A percentile compares a stretch with the other conserved stretches of the same genome.
These are phyloP conservation scores for Anthopleura xanthogrammica DNA, from an alignment of 92 coral and sea anemone genomes.

Conservation along the genomic window DNA sequence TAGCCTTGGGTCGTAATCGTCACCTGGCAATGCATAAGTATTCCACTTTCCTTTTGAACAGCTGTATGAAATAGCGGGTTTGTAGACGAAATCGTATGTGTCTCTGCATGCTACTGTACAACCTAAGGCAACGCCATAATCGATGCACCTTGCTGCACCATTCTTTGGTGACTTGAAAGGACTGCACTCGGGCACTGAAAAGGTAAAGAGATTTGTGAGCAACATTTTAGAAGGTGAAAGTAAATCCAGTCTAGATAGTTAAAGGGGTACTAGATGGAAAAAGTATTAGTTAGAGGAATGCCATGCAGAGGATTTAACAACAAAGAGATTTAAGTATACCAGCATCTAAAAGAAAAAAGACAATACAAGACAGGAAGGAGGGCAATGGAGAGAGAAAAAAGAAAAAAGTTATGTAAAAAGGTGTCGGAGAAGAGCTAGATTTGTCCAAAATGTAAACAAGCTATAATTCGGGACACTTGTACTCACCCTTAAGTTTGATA, in stretches of 20 bases:
- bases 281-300: background rate
- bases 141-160: conserved; percentile 45
- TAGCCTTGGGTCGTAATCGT: conserved; percentile 1
- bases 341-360: too few relatives aligned
- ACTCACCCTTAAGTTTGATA: conserved; percentile 49
- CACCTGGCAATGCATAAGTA: background rate
- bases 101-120: conserved; percentile 44
- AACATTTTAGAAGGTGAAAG: too few relatives aligned
- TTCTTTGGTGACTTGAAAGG: conserved; percentile 62
- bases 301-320: background rate
- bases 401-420: too few relatives aligned
- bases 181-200: conserved; percentile 53
- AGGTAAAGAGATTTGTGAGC: too few relatives aligned
- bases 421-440: too few relatives aligned
- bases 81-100: conserved; percentile 53
- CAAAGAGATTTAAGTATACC: too few relatives aligned
- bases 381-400: too few relatives aligned
- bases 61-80: conserved; percentile 47
- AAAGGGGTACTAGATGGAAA: too few relatives aligned
- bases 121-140: background rate
- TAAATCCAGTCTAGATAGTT: too few relatives aligned
- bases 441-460: too few relatives aligned
- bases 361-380: too few relatives aligned
- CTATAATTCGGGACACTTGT: background rate
- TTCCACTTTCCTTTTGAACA: conserved; percentile 60